Percentiles rank a stretch among this genome's conserved stretches.
Conservation (phyloP, 2,888 invertebrate genomes). For the Heteropelma amictum region DNA sequence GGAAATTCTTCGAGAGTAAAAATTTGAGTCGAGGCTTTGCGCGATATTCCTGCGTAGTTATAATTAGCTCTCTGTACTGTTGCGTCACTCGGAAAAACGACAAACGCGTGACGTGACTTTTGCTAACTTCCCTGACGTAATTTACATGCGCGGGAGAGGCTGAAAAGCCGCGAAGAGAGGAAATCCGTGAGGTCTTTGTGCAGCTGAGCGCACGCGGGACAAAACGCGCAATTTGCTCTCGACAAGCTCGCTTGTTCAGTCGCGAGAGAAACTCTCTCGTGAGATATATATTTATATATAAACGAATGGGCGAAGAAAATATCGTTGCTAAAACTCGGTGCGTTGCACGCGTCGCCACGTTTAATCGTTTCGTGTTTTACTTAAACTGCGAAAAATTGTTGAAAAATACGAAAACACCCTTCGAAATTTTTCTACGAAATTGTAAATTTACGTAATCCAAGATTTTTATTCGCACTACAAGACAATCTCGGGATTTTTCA, state of each 20-base stretch:
- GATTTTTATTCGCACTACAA: too few relatives aligned
- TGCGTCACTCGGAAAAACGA: not conserved
- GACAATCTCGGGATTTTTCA: too few relatives aligned
- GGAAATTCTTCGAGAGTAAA: too few relatives aligned
- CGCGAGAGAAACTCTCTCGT: slow-evolving; percentile 33
- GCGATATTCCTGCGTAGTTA: not conserved
- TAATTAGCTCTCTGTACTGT: slow-evolving; percentile 30
- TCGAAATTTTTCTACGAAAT: too few relatives aligned
- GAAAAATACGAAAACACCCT: too few relatives aligned
- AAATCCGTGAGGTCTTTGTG: slow-evolving; percentile 3
- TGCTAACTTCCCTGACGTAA: slow-evolving; percentile 34
- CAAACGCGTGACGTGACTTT: slow-evolving; percentile 20
- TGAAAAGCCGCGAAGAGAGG: not conserved
- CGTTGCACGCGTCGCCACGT: too few relatives aligned
- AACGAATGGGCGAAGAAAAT: not conserved
- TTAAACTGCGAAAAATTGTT: too few relatives aligned
- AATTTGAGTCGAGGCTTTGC: not conserved
- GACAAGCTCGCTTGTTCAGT: slow-evolving; percentile 42
- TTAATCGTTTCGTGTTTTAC: too few relatives aligned
- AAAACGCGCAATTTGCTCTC: slow-evolving; percentile 44
- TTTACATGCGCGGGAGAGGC: slow-evolving; percentile 2
- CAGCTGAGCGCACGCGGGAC: slow-evolving; percentile 22
- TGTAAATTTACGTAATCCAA: too few relatives aligned
- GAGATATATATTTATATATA: not conserved
- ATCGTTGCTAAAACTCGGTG: too few relatives aligned